These are phyloP conservation scores for Oscheius myriophilus DNA, from an alignment of 2,888 invertebrate species.

Conservation along the genomic window DNA sequence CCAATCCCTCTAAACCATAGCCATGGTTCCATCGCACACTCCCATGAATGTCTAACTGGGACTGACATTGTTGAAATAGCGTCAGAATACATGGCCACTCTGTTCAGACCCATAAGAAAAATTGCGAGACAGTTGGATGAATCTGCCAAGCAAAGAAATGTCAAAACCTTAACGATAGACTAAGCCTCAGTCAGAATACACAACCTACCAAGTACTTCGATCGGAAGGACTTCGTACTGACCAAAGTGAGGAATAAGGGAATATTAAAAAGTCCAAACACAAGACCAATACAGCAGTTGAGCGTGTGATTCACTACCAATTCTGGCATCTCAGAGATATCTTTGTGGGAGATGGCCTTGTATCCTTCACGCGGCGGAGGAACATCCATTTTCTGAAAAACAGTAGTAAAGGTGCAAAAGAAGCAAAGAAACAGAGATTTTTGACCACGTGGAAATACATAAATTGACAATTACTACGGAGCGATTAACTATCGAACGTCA, in stretches of 20 bases:
- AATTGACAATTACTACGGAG: too few species aligned
- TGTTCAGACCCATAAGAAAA: constrained; percentile 55
- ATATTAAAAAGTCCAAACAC: constrained; percentile 43
- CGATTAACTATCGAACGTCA: too few species aligned
- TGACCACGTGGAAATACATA: too few species aligned
- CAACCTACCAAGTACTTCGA: constrained; percentile 3
- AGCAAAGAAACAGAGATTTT: too few species aligned
- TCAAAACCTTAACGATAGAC: constrained; percentile 24
- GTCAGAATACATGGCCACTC: constrained; percentile 46
- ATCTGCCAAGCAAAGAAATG: constrained; percentile 52
- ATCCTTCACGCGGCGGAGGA: too few species aligned
- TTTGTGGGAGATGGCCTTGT: too few species aligned
- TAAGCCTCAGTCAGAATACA: not conserved
- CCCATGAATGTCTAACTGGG: constrained; percentile 39
- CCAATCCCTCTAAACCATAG: constrained; percentile 48
- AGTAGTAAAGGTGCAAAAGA: too few species aligned
- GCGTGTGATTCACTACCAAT: constrained; percentile 25
- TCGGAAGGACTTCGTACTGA: constrained; percentile 32
- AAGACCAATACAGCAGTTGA: constrained; percentile 43
- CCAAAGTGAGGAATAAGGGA: constrained; percentile 36
- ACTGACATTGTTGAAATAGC: constrained; percentile 34
- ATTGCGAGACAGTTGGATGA: constrained; percentile 53
- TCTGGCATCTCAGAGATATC: constrained; percentile 1
- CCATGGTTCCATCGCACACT: constrained; percentile 53
- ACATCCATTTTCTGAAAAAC: too few species aligned